These are phyloP conservation scores for Ceyx melanurus DNA, from an alignment of 2,113 vertebrate species.

Conservation along the genomic window DNA sequence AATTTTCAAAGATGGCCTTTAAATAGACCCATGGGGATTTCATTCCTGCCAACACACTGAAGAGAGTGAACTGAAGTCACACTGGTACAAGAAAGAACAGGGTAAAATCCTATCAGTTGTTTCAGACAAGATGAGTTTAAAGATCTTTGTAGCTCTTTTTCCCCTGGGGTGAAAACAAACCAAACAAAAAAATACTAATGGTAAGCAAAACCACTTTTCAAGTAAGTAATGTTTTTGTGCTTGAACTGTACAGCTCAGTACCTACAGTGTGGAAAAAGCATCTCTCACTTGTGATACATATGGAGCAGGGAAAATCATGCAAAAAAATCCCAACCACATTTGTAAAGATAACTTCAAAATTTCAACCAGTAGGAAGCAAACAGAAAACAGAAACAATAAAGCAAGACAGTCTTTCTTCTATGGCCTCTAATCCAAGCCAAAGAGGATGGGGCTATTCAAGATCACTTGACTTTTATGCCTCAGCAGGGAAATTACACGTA, in stretches of 20 bases:
- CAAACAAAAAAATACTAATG: not conserved
- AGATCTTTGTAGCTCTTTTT: not conserved
- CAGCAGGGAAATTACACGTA: not conserved
- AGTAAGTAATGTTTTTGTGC: no score
- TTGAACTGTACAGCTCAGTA: not conserved
- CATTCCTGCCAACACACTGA: not conserved
- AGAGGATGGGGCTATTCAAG: not conserved
- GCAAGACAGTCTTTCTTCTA: not conserved
- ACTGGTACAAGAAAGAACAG: not conserved
- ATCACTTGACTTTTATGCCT: not conserved
- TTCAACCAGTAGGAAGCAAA: not conserved
- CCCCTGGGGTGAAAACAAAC: not conserved
- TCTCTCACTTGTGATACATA: not conserved
- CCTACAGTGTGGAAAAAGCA: rapidly evolving
- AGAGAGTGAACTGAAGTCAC: not conserved
- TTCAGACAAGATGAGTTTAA: not conserved
- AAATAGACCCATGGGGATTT: not conserved
- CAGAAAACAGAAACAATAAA: not conserved
- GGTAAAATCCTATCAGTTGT: not conserved
- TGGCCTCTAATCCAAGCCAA: not conserved
- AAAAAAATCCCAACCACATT: not conserved
- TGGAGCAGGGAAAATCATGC: not conserved
- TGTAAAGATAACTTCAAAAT: not conserved
- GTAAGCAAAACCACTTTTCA: not conserved
- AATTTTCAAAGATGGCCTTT: not conserved